Evolutionary conservation across 1,140 invertebrate genomes (phyloP).

Genomic region (Aphis craccivora): DNA sequence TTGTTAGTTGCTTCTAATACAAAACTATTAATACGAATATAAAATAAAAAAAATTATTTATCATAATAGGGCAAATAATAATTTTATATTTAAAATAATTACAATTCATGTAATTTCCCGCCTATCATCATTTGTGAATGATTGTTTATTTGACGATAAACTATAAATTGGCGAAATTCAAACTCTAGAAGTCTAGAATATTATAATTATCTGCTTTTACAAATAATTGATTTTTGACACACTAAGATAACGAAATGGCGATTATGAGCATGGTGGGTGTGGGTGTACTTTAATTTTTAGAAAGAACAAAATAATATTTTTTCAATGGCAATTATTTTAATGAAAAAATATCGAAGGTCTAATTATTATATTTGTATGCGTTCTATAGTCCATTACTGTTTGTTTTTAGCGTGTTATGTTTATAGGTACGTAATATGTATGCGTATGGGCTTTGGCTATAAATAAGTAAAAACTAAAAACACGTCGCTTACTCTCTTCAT

Average conservation of each 20-base stretch:
- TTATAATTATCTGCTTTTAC: conserved; percentile 42
- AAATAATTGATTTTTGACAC: conserved; percentile 42
- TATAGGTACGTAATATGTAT: neutral
- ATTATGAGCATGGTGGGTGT: neutral
- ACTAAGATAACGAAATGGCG: conserved; percentile 47
- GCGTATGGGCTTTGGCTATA: neutral
- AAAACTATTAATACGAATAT: conserved; percentile 8
- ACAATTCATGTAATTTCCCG: neutral
- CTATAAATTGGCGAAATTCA: conserved; percentile 35
- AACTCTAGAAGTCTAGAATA: conserved; percentile 19
- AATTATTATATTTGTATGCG: neutral
- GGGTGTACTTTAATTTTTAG: conserved; percentile 27
- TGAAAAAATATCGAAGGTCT: neutral
- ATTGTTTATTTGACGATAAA: neutral
- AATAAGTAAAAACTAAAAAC: conserved; percentile 40
- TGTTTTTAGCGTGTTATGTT: neutral
- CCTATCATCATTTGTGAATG: neutral
- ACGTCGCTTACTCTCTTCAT: neutral
- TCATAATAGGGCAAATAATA: neutral
- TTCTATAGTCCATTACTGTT: conserved; percentile 6
- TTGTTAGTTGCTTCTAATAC: neutral
- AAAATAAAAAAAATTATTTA: neutral
- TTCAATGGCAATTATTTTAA: neutral
- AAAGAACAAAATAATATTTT: neutral
- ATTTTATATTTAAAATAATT: conserved; percentile 33